A percentile compares a stretch with the other conserved stretches of the same genome.
These are phyloP conservation scores for Microcebus ravelobensis DNA, from an alignment of 2,113 vertebrate species.

Conservation along the genomic window DNA sequence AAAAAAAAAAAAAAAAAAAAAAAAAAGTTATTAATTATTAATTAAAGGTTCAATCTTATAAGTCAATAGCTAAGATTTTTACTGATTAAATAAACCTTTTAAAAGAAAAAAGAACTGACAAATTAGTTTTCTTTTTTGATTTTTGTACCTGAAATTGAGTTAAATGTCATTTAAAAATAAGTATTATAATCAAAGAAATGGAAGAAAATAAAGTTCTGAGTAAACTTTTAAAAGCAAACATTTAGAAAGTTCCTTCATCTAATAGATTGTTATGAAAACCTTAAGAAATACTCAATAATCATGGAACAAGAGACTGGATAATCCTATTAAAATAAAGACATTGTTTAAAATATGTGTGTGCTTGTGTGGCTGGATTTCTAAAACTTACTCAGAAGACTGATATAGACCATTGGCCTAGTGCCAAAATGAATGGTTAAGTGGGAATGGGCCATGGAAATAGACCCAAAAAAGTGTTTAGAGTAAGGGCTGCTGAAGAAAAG, in stretches of 20 bases:
- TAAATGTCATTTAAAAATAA: slow-evolving; percentile 48
- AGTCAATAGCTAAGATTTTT: slow-evolving; percentile 15
- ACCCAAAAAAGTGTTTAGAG: not conserved
- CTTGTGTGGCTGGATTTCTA: not conserved
- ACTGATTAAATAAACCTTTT: slow-evolving; percentile 16
- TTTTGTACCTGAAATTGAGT: slow-evolving; percentile 20
- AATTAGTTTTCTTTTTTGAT: not conserved
- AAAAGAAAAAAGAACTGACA: not conserved
- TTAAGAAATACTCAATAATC: not conserved
- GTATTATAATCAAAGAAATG: slow-evolving; percentile 18
- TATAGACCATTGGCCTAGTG: not conserved
- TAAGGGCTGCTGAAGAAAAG: not conserved
- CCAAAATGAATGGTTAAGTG: not conserved
- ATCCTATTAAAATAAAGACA: not conserved
- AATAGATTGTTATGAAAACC: slow-evolving; percentile 5
- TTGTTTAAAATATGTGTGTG: not conserved
- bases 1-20: too few species aligned
- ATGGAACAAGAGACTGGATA: not conserved
- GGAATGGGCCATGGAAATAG: not conserved
- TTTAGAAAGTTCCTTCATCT: slow-evolving; percentile 19
- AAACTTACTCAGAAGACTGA: not conserved
- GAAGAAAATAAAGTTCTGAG: slow-evolving; percentile 31
- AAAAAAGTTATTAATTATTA: not conserved
- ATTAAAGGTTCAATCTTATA: not conserved
- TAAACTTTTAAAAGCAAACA: slow-evolving; percentile 5